Evolutionary conservation across 2,888 invertebrate genomes (phyloP).

Genomic region (Himalopsyche japonica): DNA sequence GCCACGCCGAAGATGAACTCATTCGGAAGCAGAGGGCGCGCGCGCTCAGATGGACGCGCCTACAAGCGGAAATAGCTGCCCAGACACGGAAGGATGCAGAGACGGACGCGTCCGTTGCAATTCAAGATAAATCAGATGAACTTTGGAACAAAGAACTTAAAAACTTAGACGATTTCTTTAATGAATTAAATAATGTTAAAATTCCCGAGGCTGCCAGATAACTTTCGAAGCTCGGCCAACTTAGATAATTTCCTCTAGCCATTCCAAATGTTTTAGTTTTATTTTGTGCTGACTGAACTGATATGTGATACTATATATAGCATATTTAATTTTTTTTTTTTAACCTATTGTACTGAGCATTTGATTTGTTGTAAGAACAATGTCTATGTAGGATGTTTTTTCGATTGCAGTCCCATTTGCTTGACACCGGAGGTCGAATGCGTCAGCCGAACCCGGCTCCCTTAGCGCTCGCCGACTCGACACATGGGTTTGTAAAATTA

Average conservation of each 20-base stretch:
- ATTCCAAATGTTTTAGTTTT: neutral
- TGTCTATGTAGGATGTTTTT: conserved; percentile 23
- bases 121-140: neutral
- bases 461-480: neutral
- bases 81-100: conserved; percentile 48
- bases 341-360: neutral
- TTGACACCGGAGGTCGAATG: conserved; percentile 1
- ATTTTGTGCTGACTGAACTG: neutral
- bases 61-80: conserved; percentile 54
- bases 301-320: neutral
- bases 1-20: conserved; percentile 64
- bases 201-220: conserved; percentile 17
- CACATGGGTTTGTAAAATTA: conserved; percentile 15
- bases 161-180: conserved; percentile 69
- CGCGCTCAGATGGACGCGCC: conserved; percentile 63
- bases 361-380: neutral
- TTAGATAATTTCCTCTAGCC: neutral
- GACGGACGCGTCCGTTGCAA: conserved; percentile 48
- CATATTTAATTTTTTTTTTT: neutral
- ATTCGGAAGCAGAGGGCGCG: conserved; percentile 65
- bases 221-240: neutral
- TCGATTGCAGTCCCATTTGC: conserved; percentile 34
- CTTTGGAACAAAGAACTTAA: conserved; percentile 64
- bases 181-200: conserved; percentile 61
- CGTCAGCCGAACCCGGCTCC: neutral